These are phyloP conservation scores for Platyrinchus mystaceus DNA, from an alignment of 2,797 vertebrate genomes.

Conservation along the genomic window DNA sequence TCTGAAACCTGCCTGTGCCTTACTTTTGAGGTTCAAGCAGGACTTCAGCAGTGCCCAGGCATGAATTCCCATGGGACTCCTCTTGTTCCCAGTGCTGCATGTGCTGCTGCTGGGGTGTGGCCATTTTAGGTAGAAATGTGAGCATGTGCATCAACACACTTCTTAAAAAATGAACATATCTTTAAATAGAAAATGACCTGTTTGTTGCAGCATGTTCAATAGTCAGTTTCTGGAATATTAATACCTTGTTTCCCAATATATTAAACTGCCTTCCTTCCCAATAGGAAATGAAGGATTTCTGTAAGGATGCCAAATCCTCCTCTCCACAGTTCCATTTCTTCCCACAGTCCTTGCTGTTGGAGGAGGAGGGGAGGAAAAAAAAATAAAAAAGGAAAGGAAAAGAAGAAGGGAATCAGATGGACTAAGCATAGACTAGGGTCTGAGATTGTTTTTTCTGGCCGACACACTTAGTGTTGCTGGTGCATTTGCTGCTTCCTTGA, in stretches of 20 bases:
- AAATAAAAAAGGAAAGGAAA: neutral
- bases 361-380: neutral
- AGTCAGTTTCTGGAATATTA: neutral
- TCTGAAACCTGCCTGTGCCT: neutral
- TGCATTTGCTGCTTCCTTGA: slow-evolving; percentile 49
- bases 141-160: neutral
- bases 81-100: neutral
- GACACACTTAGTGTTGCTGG: slow-evolving; percentile 12
- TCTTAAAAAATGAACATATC: neutral
- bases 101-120: neutral
- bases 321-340: slow-evolving; percentile 16
- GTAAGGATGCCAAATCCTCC: slow-evolving; percentile 33
- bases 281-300: slow-evolving; percentile 57
- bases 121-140: neutral
- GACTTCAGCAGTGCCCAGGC: neutral
- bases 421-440: neutral
- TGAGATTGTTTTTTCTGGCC: slow-evolving; percentile 29
- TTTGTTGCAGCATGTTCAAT: neutral
- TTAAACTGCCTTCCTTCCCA: slow-evolving; percentile 44
- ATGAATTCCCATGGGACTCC: neutral
- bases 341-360: slow-evolving; percentile 8
- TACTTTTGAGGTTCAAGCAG: neutral
- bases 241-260: slow-evolving; percentile 15
- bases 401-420: neutral
- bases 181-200: neutral